These are phyloP conservation scores for Hypsibius dujardini DNA, from an alignment of 1,140 invertebrate species.

Conservation along the genomic window DNA sequence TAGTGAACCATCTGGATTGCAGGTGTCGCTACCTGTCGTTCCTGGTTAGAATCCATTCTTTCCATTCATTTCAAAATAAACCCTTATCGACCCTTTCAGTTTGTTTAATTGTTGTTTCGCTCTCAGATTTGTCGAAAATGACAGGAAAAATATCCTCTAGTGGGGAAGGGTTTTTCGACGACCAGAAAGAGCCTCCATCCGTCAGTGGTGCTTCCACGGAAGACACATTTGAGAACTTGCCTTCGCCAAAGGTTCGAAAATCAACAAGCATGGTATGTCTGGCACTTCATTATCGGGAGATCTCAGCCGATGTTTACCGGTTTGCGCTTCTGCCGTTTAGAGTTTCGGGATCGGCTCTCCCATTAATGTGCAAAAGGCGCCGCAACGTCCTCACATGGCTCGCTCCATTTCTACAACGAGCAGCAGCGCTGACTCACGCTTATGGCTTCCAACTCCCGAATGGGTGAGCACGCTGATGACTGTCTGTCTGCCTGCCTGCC, in stretches of 20 bases:
- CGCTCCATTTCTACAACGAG: conserved; percentile 21
- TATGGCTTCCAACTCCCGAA: conserved; percentile 67
- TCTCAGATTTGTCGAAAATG: conserved; percentile 67
- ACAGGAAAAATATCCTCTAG: conserved; percentile 50
- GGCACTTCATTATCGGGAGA: too few species aligned
- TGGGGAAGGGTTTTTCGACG: too few species aligned
- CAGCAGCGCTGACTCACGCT: conserved; percentile 20
- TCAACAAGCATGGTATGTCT: conserved; percentile 20
- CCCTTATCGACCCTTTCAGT: background rate
- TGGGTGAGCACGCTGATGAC: conserved; percentile 61
- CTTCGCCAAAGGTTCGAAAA: conserved; percentile 17
- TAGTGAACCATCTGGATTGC: background rate
- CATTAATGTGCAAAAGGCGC: too few species aligned
- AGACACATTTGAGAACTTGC: conserved; percentile 23
- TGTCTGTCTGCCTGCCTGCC: too few species aligned
- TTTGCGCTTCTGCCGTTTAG: too few species aligned
- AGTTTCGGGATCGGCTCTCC: too few species aligned
- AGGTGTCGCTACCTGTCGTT: background rate
- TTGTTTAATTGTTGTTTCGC: conserved; percentile 19
- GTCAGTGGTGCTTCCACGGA: conserved; percentile 19
- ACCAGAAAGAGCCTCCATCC: conserved; percentile 25
- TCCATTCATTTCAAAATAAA: background rate
- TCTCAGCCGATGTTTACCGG: too few species aligned
- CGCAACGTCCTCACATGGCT: conserved; percentile 17
- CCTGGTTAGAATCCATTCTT: background rate